Conservation (phyloP, 2,888 invertebrate species). For the Andrena bucephala region DNA sequence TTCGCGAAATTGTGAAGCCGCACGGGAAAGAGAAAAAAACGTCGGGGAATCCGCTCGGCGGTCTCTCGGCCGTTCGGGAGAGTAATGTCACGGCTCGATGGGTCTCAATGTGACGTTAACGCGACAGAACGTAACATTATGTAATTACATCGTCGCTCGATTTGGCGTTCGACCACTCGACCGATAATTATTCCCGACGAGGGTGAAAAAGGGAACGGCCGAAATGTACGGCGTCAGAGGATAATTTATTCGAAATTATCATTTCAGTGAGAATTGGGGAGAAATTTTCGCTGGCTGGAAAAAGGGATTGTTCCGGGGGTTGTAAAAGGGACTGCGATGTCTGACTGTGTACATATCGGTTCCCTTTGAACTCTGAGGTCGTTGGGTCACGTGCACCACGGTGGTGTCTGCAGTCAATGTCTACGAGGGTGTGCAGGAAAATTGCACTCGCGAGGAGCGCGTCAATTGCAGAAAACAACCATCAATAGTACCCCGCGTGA, state of each 20-base stretch:
- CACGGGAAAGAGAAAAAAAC: neutral
- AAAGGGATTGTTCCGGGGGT: neutral
- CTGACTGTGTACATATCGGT: neutral
- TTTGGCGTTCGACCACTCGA: slow-evolving; percentile 31
- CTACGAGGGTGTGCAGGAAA: neutral
- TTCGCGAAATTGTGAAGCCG: slow-evolving; percentile 18
- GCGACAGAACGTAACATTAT: slow-evolving; percentile 39
- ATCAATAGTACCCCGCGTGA: slow-evolving; percentile 5
- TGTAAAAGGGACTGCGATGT: neutral
- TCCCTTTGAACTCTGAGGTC: neutral
- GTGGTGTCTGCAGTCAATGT: neutral
- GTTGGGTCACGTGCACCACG: neutral
- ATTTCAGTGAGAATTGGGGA: neutral
- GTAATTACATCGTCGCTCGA: slow-evolving; percentile 45
- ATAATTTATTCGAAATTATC: slow-evolving; percentile 20
- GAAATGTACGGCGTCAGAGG: neutral
- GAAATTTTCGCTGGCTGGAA: neutral
- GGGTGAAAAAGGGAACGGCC: neutral
- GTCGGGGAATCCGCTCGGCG: neutral
- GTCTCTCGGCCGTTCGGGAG: neutral
- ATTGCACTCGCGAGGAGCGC: neutral
- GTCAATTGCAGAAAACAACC: slow-evolving; percentile 14
- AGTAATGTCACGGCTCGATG: slow-evolving; percentile 40
- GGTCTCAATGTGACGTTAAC: slow-evolving; percentile 42
- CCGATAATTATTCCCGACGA: slow-evolving; percentile 27